Percentiles rank a stretch among this genome's conserved stretches.
phyloP scores from a whole-genome alignment of 2,888 invertebrate genomes.

The Agrilus cyanescens region DNA sequence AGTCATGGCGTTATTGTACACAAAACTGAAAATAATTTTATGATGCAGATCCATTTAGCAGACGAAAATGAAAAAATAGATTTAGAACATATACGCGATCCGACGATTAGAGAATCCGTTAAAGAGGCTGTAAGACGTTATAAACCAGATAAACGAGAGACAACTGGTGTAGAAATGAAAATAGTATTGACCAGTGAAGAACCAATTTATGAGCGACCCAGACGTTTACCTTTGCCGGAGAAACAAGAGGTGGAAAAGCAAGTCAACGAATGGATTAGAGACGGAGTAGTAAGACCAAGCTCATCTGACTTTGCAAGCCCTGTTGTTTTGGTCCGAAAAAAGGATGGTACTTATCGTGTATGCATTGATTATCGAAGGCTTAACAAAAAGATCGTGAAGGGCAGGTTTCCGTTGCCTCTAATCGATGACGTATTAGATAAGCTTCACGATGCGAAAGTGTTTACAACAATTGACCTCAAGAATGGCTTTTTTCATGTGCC shows the following conservation, averaged over 20 bases:
- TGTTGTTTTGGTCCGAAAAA: constrained; percentile 21
- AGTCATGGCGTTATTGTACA: not conserved
- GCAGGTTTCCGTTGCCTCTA: constrained; percentile 25
- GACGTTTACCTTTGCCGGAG: constrained; percentile 18
- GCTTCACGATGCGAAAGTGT: constrained; percentile 19
- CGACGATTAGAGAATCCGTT: constrained; percentile 3
- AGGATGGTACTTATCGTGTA: constrained; percentile 19
- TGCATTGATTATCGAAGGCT: constrained; percentile 31
- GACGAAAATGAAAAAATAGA: constrained; percentile 5
- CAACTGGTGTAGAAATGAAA: constrained; percentile 18
- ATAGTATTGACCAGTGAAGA: constrained; percentile 23
- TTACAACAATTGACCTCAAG: constrained; percentile 24
- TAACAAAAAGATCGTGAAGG: constrained; percentile 25
- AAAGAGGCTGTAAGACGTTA: constrained; percentile 15
- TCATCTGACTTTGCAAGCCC: constrained; percentile 25
- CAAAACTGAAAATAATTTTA: not conserved
- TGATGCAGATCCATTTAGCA: not conserved
- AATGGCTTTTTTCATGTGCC: constrained; percentile 28
- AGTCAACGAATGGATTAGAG: constrained; percentile 23
- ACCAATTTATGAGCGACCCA: constrained; percentile 19
- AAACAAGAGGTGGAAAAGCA: constrained; percentile 20
- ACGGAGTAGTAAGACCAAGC: constrained; percentile 23
- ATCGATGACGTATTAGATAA: constrained; percentile 27
- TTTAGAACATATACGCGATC: not conserved
- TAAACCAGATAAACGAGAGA: constrained; percentile 14